Base-by-base conservation (phyloP, 2,888 invertebrate genomes). In the Drosophila suboccidentalis region DNA sequence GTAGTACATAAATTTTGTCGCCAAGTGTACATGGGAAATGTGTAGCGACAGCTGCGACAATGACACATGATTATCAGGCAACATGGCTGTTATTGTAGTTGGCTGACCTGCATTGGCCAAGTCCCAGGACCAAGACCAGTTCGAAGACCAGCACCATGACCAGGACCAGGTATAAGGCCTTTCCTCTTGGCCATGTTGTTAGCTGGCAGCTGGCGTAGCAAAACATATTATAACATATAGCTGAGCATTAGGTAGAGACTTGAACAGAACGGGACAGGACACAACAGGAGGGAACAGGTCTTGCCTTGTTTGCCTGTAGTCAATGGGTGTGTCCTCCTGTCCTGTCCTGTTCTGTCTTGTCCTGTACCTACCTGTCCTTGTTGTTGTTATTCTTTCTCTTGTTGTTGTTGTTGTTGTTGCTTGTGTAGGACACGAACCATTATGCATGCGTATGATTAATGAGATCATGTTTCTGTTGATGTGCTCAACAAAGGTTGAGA, bases 381-480 rank as follows among this genome's bases (percentile, higher is more conserved):
- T 70, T 66, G 44, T 50, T 66, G 50, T 11, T 61, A 22, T 8
- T 29, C 29, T 29, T 29, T 5, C 5, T 53, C 13, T 51, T 72
- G 29, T 32, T 55, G 57, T 41, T 60, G 50, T 41, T 59, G 55
- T 41, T 69, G 66, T 49, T 57, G 44, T 61, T 74, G 74, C 26
- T 26, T 2, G 2, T 26, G 57, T 77, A 75, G 32, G 71, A 87
- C 87, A 84, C 75, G 72, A 74, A 57, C 86, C 85, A 87, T 84
- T 83, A 83, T 83, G 82, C 82, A 84, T 85, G 78, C 86, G 75
- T 85, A 84, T 84, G 84, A 84, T 84, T 84, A 84, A 84, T 84
- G 84, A 85, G 88, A 78, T 87, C 84, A 87, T 82, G 88, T 85
- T 87, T 71, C 78, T 74, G 87, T 81, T 76, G 82, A 83, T 80